A percentile compares a stretch with the other conserved stretches of the same genome.
These are phyloP conservation scores for Ambastaia sidthimunki DNA, from an alignment of 2,797 vertebrate genomes.

Conservation along the genomic window DNA sequence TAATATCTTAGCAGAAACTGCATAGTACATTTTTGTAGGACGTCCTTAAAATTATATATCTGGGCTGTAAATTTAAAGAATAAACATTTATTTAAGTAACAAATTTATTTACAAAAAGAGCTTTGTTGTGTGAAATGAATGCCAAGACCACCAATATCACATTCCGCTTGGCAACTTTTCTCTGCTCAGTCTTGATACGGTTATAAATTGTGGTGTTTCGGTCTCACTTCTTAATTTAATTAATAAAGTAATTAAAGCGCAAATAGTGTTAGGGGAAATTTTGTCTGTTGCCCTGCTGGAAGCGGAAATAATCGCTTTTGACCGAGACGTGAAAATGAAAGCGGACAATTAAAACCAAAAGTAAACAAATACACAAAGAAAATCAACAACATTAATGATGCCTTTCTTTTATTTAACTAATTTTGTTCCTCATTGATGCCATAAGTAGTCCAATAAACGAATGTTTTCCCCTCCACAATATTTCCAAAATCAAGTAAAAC, in stretches of 20 bases:
- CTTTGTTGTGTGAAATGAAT: not conserved
- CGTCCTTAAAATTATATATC: too few species aligned
- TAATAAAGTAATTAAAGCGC: conserved; percentile 79
- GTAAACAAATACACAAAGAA: conserved; percentile 77
- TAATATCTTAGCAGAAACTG: too few species aligned
- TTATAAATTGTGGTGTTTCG: conserved; percentile 63
- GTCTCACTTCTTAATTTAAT: conserved; percentile 63
- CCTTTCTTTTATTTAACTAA: conserved; percentile 47
- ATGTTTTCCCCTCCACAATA: not conserved
- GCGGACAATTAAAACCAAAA: conserved; percentile 75
- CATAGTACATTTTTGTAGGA: too few species aligned
- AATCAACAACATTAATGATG: conserved; percentile 59
- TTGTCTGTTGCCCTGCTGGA: conserved; percentile 76
- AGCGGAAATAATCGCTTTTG: conserved; percentile 83
- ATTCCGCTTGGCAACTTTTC: not conserved
- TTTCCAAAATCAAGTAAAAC: not conserved
- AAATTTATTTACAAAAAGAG: not conserved
- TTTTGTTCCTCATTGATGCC: not conserved
- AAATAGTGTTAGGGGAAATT: conserved; percentile 43
- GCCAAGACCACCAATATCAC: not conserved
- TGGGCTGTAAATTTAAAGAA: too few species aligned
- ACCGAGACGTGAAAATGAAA: conserved; percentile 72
- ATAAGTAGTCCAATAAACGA: not conserved
- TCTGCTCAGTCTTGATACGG: conserved; percentile 17
- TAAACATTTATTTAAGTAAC: not conserved